Base-by-base conservation (phyloP, 23 tunicate genomes). In the Trididemnum miniatum region DNA sequence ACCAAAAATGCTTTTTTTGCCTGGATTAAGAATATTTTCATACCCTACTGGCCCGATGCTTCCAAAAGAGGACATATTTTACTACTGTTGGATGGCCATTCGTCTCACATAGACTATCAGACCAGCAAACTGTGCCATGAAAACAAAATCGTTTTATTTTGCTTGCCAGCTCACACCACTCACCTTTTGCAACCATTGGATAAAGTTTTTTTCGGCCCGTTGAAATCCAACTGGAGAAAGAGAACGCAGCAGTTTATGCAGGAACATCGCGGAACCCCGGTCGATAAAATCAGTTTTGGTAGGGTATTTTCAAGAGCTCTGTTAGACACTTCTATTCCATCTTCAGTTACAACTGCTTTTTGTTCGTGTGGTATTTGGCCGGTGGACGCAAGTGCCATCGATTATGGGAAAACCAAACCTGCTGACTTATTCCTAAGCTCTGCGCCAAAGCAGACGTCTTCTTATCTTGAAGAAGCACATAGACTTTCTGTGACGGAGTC, bases 171-270 rank as follows among this genome's bases (percentile, higher is more conserved):
- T 26, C 36, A 71, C 31, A 5, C n/a, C 20, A 20, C 76, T 71
- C 76, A 71, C 22, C 30, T 32, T 4, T 5, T 71, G 36, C 76
- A 71, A 32, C 76, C 76, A 71, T 27, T 71, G 7, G 76, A 71
- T 32, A 71, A 31, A 31, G 76, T 35, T 26, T 32, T 71, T 71
- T 71, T 62, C 29, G 76, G 76, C 7, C 76, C 76, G 5, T 22
- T 71, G 2, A 71, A 71, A 71, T 5, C 36, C 36, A 71, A 71
- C 7, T 71, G 40, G 40, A 71, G 22, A 34, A 71, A 5, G 3
- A 29, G 36, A 20, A 26, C n/a, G 38, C 12, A 32, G 28, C 9
- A 71, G 9, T 71, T 71, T 71, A 5, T 32, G 9, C 54, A 15
- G 54, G 12, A 44, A 44, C 9, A 15, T 15, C 9, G 15, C 9